Evolutionary conservation across 1,140 invertebrate genomes (phyloP).

Genomic region (Cherax destructor): DNA sequence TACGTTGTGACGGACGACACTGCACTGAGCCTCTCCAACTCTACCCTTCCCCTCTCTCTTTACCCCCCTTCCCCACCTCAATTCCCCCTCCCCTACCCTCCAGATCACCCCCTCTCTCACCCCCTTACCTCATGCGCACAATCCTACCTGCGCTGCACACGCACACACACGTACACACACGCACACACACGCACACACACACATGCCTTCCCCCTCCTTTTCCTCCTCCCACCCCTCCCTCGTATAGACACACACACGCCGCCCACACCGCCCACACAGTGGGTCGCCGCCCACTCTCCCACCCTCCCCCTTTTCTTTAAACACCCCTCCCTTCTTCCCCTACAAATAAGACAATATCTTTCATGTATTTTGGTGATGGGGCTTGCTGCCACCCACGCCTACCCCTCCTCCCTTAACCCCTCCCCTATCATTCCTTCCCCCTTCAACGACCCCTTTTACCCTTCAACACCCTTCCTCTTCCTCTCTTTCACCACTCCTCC

Average conservation of each 20-base stretch:
- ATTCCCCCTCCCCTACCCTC: not conserved
- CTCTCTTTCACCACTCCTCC: not conserved
- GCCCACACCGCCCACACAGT: not conserved
- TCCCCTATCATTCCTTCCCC: not conserved
- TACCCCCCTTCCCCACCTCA: not conserved
- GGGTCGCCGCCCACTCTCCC: not conserved
- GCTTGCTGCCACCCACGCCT: not conserved
- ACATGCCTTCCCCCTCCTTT: no score
- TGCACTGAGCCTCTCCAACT: conserved; percentile 46
- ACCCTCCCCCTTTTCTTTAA: not conserved
- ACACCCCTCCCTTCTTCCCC: not conserved
- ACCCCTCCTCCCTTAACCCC: not conserved
- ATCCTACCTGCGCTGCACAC: not conserved
- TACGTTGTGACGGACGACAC: conserved; percentile 67
- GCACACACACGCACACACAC: not conserved
- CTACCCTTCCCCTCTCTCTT: not conserved
- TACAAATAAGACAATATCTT: not conserved
- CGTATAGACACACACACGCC: not conserved
- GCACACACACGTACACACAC: not conserved
- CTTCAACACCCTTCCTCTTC: not conserved
- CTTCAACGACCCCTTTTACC: not conserved
- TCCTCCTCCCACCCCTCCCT: not conserved
- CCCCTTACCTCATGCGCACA: not conserved
- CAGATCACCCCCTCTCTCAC: not conserved
- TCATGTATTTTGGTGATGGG: not conserved